A percentile compares a stretch with the other conserved stretches of the same genome.
Evolutionary conservation across 2,797 vertebrate genomes (phyloP).

Genomic region (Thalassophryne amazonica): DNA sequence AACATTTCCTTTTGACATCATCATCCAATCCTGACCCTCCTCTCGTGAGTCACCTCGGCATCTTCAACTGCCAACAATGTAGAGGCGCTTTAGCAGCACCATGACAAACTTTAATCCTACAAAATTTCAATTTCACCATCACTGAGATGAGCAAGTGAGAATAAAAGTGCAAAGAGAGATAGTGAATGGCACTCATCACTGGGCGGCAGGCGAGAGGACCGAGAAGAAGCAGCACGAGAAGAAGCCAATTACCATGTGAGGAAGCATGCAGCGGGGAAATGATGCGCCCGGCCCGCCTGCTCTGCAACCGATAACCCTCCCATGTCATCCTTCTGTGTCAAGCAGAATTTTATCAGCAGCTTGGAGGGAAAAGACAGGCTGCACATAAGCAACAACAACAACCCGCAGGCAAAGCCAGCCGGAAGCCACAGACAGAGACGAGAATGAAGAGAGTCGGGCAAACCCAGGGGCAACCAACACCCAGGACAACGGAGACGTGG

Average conservation of each 20-base stretch:
- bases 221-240: constrained; percentile 21
- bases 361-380: constrained; percentile 28
- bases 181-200: constrained; percentile 39
- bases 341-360: constrained; percentile 46
- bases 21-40: constrained; percentile 23
- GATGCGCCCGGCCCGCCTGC: constrained; percentile 38
- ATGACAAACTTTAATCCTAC: constrained; percentile 46
- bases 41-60: constrained; percentile 18
- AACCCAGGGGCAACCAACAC: constrained; percentile 32
- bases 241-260: constrained; percentile 58
- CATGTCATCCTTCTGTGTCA: constrained; percentile 51
- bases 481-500: constrained; percentile 20
- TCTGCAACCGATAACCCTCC: constrained; percentile 55
- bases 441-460: constrained; percentile 34
- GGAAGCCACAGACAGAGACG: constrained; percentile 17
- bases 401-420: constrained; percentile 32
- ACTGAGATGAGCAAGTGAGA: constrained; percentile 18
- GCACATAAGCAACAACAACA: constrained; percentile 41
- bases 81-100: constrained; percentile 29
- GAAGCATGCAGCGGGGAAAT: constrained; percentile 26
- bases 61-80: constrained; percentile 4
- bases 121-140: constrained; percentile 52
- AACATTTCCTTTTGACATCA: constrained; percentile 41
- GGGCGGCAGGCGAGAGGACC: constrained; percentile 18
- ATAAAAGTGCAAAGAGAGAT: constrained; percentile 18